These are phyloP conservation scores for Cyrtonyx montezumae DNA, from an alignment of 2,113 vertebrate genomes.

Conservation along the genomic window DNA sequence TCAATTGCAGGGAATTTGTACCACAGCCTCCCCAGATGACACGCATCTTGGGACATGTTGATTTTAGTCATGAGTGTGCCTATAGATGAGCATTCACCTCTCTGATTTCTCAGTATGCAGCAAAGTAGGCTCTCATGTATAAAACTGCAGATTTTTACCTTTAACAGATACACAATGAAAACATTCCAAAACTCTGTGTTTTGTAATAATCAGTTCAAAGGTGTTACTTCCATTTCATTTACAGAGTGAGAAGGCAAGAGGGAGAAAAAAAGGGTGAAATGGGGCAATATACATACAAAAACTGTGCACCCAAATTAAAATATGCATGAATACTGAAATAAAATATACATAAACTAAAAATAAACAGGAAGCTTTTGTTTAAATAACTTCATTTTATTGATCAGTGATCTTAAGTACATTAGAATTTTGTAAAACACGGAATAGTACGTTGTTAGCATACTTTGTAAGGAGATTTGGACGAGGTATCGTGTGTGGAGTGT, in stretches of 20 bases:
- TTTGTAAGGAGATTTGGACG: slow-evolving; percentile 52
- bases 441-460: slow-evolving; percentile 39
- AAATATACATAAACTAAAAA: not conserved
- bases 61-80: not conserved
- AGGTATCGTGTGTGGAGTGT: not conserved
- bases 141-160: slow-evolving; percentile 30
- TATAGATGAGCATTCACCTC: not conserved
- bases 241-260: not conserved
- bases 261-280: not conserved
- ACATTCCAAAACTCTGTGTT: not conserved
- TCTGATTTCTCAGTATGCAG: not conserved
- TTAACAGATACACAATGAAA: not conserved
- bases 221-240: slow-evolving; percentile 14
- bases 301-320: not conserved
- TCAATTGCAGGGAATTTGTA: not conserved
- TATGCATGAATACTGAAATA: not conserved
- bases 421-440: slow-evolving; percentile 3
- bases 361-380: not conserved
- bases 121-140: not conserved
- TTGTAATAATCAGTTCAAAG: not conserved
- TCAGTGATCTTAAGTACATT: not conserved
- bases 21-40: not conserved
- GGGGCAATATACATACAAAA: not conserved
- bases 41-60: not conserved
- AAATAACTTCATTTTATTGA: slow-evolving; percentile 27